Conservation (phyloP, 2,797 vertebrate genomes). For the Lagodon rhomboides region DNA sequence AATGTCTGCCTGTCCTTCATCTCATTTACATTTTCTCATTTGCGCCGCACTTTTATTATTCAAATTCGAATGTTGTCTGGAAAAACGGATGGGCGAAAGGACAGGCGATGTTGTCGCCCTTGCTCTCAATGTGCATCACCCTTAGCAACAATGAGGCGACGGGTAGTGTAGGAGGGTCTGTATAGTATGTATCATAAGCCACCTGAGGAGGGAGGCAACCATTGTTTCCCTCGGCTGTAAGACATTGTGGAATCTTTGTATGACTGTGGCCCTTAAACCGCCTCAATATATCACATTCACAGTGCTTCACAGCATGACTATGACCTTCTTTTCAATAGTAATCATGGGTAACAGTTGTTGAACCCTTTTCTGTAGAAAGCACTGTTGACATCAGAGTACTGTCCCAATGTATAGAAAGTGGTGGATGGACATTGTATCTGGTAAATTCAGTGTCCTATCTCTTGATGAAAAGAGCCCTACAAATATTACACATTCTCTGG, state of each 20-base stretch:
- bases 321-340: slow-evolving; percentile 45
- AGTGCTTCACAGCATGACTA: slow-evolving; percentile 34
- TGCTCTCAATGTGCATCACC: slow-evolving; percentile 61
- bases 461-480: slow-evolving; percentile 37
- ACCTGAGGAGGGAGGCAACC: slow-evolving; percentile 59
- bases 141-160: slow-evolving; percentile 68
- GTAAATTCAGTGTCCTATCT: slow-evolving; percentile 49
- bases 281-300: slow-evolving; percentile 28
- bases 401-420: slow-evolving; percentile 30
- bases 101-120: slow-evolving; percentile 39
- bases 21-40: slow-evolving; percentile 87
- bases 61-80: slow-evolving; percentile 73
- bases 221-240: slow-evolving; percentile 22
- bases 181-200: slow-evolving; percentile 37
- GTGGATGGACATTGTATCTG: slow-evolving; percentile 39
- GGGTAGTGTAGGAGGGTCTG: slow-evolving; percentile 15
- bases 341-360: slow-evolving; percentile 42
- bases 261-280: slow-evolving; percentile 23
- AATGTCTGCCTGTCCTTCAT: slow-evolving; percentile 44
- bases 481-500: slow-evolving; percentile 44
- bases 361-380: slow-evolving; percentile 42
- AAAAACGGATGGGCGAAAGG: slow-evolving; percentile 30
- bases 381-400: slow-evolving; percentile 29
- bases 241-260: slow-evolving; percentile 24
- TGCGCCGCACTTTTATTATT: slow-evolving; percentile 83